Evolutionary conservation across 1,140 invertebrate species (phyloP).

Genomic region (Nebria ingens): DNA sequence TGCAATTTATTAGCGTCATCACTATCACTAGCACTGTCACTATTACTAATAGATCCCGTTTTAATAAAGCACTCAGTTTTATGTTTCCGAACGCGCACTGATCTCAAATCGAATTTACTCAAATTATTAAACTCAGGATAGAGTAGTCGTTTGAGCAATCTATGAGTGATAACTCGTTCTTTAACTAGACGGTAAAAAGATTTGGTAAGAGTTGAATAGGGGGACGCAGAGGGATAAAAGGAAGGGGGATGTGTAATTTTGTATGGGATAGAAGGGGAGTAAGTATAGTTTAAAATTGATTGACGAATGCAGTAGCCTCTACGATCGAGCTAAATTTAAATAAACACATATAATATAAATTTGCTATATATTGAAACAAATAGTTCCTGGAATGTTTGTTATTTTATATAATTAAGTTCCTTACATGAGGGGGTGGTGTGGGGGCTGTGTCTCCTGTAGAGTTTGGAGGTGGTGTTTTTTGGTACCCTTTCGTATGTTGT

Average conservation of each 20-base stretch:
- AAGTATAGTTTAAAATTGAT: slow-evolving; percentile 36
- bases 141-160: slow-evolving; percentile 60
- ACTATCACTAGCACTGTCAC: slow-evolving; percentile 31
- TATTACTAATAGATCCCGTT: slow-evolving; percentile 39
- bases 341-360: too few relatives aligned
- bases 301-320: slow-evolving; percentile 41
- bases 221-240: slow-evolving; percentile 52
- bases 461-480: slow-evolving; percentile 34
- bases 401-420: too few relatives aligned
- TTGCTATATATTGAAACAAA: slow-evolving; percentile 13
- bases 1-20: slow-evolving; percentile 13
- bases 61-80: slow-evolving; percentile 42
- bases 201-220: slow-evolving; percentile 59
- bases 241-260: slow-evolving; percentile 47
- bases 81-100: slow-evolving; percentile 42
- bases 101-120: slow-evolving; percentile 37
- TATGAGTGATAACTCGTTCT: slow-evolving; percentile 54
- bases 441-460: slow-evolving; percentile 34
- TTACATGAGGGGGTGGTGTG: slow-evolving; percentile 43
- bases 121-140: slow-evolving; percentile 48
- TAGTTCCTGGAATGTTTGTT: not conserved
- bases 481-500: slow-evolving; percentile 33
- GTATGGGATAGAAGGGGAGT: slow-evolving; percentile 38
- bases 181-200: slow-evolving; percentile 62
- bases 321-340: slow-evolving; percentile 30